Conservation (phyloP, 2,797 vertebrate species). For the Centropyge bicolor region DNA sequence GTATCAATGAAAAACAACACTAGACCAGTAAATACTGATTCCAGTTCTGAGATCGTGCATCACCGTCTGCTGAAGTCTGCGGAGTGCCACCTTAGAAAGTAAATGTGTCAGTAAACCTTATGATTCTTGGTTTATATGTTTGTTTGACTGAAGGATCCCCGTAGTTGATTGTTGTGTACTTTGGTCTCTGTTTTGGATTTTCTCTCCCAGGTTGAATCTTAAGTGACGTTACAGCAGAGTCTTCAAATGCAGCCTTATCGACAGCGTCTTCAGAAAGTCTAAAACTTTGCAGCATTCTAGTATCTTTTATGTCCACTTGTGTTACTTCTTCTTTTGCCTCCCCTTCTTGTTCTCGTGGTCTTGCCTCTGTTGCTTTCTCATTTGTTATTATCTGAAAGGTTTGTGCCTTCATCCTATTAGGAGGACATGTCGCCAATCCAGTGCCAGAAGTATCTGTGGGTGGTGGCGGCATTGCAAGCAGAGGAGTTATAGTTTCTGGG, state of each 20-base stretch:
- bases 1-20: not conserved
- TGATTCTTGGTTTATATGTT: conserved; percentile 87
- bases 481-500: conserved; percentile 16
- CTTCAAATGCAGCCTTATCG: conserved; percentile 22
- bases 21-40: not conserved
- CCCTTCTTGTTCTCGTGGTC: conserved; percentile 1
- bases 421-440: not conserved
- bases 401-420: not conserved
- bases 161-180: conserved; percentile 92
- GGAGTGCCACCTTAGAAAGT: conserved; percentile 72
- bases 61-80: not conserved
- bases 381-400: not conserved
- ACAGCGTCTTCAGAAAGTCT: conserved; percentile 17
- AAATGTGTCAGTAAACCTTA: conserved; percentile 89
- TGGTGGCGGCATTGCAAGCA: not conserved
- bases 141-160: conserved; percentile 85
- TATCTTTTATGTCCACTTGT: conserved; percentile 9
- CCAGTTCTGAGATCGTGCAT: not conserved
- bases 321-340: conserved; percentile 12
- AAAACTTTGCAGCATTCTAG: not conserved
- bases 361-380: not conserved
- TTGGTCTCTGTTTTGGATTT: conserved; percentile 69
- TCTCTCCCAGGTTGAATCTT: conserved; percentile 34
- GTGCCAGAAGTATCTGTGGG: conserved; percentile 4
- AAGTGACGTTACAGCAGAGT: conserved; percentile 2